Percentiles rank a stretch among this genome's conserved stretches.
These are phyloP conservation scores for Pectinophora gossypiella DNA, from an alignment of 1,140 invertebrate genomes.

Conservation along the genomic window DNA sequence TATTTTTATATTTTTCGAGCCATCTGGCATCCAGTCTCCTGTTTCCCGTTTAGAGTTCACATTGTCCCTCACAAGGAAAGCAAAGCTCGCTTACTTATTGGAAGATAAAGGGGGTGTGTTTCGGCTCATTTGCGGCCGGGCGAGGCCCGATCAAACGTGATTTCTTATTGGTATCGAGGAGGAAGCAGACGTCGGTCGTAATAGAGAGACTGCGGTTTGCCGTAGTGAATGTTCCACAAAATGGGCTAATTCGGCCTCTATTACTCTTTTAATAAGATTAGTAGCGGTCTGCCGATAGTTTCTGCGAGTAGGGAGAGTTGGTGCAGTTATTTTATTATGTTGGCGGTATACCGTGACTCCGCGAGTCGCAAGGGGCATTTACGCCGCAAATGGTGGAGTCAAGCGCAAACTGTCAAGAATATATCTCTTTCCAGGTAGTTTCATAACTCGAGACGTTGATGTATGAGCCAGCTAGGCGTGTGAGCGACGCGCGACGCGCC, in stretches of 20 bases:
- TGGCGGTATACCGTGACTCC: not conserved
- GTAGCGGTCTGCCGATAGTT: constrained; percentile 10
- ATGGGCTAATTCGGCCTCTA: constrained; percentile 21
- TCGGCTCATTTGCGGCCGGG: constrained; percentile 60
- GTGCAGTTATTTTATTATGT: not conserved
- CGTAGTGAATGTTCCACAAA: constrained; percentile 14
- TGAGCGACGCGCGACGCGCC: constrained; percentile 22
- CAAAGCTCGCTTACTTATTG: constrained; percentile 56
- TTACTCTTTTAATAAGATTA: constrained; percentile 27
- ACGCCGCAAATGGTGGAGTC: constrained; percentile 10
- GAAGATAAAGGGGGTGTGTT: constrained; percentile 65
- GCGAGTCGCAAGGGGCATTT: constrained; percentile 15
- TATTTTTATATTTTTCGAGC: constrained; percentile 59
- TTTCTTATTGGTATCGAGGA: constrained; percentile 51
- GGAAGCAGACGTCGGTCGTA: constrained; percentile 31
- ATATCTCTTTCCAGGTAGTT: constrained; percentile 58
- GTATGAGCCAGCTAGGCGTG: constrained; percentile 34
- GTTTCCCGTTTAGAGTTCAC: constrained; percentile 28
- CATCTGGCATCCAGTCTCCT: constrained; percentile 39
- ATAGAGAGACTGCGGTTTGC: constrained; percentile 33
- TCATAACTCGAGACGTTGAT: constrained; percentile 63
- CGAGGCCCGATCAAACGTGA: constrained; percentile 52
- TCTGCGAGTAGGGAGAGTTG: constrained; percentile 9
- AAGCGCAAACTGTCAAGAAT: constrained; percentile 42
- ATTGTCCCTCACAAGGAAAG: constrained; percentile 35